Base-by-base conservation (phyloP, 2,888 invertebrate species). In the Scaptodrosophila latifasciaeformis region DNA sequence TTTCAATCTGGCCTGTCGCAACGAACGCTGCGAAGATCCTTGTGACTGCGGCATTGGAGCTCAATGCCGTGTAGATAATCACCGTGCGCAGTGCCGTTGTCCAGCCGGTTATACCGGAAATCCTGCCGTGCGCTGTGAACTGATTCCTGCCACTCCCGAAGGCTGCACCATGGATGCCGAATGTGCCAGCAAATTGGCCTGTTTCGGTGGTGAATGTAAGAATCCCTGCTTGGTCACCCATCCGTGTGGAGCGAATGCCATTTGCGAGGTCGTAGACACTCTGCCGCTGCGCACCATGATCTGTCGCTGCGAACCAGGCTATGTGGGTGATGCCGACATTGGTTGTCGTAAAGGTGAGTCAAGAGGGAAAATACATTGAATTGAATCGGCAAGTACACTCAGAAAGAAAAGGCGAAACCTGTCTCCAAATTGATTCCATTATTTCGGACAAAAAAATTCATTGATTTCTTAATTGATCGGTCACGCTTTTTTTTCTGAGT, bases 231-330 rank as follows among this genome's bases (percentile, higher is more conserved):
- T 87, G 4, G 90, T 91, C 56, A 92, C 92, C 1, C 89, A 90
- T 80, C 94, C 96, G 0, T 96, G 95, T 80, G 95, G 95, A 12
- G 83, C 88, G 30, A 92, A 93, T 81, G 95, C 96, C 0, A 90
- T 92, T 66, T 96, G 96, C 83, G 90, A 91, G 6, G 96, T 96
- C 7, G 91, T 95, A 18, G 93, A 96, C 80, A 94, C 95, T 0
- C 86, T 96, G 62, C 96, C 96, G 4, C 89, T 95, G 86, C 90
- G 96, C 68, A 95, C 95, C 5, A 93, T 96, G 90, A 91, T 94
- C 55, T 96, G 96, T 84, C 91, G 93, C 81, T 96, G 96, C 82
- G 89, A 93, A 59, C 91, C 91, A 56, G 95, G 95, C 59, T 93
- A 91, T 74, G 89, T 92, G 67, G 96, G 96, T 65, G 95, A 96